These are phyloP conservation scores for Fragum fragum DNA, from an alignment of 2,888 invertebrate species.

Conservation along the genomic window DNA sequence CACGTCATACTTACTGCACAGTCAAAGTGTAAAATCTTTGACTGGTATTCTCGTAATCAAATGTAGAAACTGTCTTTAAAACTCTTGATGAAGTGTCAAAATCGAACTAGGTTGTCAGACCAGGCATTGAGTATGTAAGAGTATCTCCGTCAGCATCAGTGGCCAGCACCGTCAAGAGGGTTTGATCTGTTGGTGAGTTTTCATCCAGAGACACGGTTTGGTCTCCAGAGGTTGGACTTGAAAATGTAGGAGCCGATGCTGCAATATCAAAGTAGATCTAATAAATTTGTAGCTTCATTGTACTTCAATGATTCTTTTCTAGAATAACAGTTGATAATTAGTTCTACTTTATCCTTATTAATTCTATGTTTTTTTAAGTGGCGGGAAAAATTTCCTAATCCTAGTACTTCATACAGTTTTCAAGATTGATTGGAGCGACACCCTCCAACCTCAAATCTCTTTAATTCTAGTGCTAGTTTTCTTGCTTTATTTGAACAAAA, in stretches of 20 bases:
- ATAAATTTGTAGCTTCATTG: too few species aligned
- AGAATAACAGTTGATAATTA: too few species aligned
- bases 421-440: too few species aligned
- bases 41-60: constrained; percentile 4
- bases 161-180: background rate
- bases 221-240: background rate
- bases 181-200: background rate
- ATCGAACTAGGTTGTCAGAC: background rate
- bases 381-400: too few species aligned
- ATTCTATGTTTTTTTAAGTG: too few species aligned
- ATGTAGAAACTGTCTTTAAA: background rate
- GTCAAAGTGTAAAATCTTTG: background rate
- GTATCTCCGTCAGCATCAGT: constrained; percentile 23
- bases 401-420: too few species aligned
- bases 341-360: too few species aligned
- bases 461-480: too few species aligned
- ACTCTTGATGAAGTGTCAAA: background rate
- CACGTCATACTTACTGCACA: constrained; percentile 5
- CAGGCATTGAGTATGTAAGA: constrained; percentile 5
- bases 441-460: too few species aligned
- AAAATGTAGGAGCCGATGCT: background rate
- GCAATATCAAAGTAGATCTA: too few species aligned
- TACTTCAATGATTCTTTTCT: too few species aligned
- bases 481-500: too few species aligned
- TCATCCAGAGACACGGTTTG: background rate